Percentiles rank a stretch among this genome's conserved stretches.
Evolutionary conservation across 2,888 invertebrate genomes (phyloP).

Genomic region (Tenthredo distinguenda): DNA sequence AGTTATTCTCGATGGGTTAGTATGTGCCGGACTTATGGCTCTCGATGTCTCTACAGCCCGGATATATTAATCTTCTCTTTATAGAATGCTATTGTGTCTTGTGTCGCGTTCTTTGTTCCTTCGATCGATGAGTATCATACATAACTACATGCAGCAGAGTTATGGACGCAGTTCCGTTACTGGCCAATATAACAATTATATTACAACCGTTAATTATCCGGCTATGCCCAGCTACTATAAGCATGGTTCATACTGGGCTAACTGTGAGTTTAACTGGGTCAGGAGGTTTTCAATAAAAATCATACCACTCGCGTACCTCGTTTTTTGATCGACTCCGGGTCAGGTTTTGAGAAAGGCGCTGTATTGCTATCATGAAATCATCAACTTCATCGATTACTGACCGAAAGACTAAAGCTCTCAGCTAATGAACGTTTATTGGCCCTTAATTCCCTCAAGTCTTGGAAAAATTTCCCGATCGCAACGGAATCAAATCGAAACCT

Average conservation of each 20-base stretch:
- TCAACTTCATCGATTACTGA: neutral
- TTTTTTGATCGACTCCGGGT: neutral
- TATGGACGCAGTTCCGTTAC: slow-evolving; percentile 45
- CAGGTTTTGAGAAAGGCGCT: neutral
- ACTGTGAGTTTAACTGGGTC: slow-evolving; percentile 44
- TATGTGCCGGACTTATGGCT: neutral
- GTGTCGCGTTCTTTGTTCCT: neutral
- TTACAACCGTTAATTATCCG: slow-evolving; percentile 48
- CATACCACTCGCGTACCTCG: neutral
- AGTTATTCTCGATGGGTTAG: slow-evolving; percentile 82
- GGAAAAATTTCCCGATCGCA: no score
- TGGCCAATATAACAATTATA: slow-evolving; percentile 38
- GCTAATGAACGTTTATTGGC: neutral
- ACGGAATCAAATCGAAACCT: neutral
- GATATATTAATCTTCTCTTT: neutral
- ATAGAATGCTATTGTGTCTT: neutral
- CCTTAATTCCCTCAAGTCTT: neutral
- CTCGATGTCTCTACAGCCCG: neutral
- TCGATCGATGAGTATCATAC: slow-evolving; percentile 26
- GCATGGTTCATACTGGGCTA: slow-evolving; percentile 10
- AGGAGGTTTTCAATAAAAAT: slow-evolving; percentile 3
- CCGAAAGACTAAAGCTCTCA: no score
- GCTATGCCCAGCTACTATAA: neutral
- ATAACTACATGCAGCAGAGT: neutral
- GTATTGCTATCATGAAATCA: neutral